phyloP scores from a whole-genome alignment of 2,888 invertebrate genomes.

The Andricus curvator region DNA sequence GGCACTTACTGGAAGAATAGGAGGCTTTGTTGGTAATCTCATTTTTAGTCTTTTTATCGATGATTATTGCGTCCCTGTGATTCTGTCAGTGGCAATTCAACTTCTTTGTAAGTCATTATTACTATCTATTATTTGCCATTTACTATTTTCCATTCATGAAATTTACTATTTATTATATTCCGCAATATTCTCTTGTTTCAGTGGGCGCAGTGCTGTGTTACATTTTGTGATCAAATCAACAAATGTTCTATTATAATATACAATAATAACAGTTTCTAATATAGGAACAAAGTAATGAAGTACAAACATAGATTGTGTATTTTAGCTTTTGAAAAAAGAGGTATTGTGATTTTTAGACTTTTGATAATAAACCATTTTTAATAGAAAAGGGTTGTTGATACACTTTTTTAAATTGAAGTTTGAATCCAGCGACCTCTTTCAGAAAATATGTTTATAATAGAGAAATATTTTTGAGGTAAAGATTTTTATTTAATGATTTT shows the following conservation, averaged over 20 bases:
- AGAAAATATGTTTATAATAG: too few species aligned
- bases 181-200: neutral
- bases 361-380: neutral
- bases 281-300: neutral
- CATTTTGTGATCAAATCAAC: neutral
- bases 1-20: slow-evolving; percentile 14
- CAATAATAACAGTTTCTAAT: neutral
- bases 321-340: neutral
- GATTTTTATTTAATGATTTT: too few species aligned
- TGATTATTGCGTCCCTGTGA: slow-evolving; percentile 21
- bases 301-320: neutral
- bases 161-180: neutral
- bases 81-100: neutral
- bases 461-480: too few species aligned
- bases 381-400: neutral
- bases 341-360: neutral
- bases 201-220: slow-evolving; percentile 10
- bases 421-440: too few species aligned
- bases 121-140: neutral
- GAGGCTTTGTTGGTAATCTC: slow-evolving; percentile 2
- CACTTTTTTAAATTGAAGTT: too few species aligned
- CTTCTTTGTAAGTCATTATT: neutral
- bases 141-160: neutral
- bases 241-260: neutral
- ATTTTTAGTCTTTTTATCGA: slow-evolving; percentile 24